Base-by-base conservation (phyloP, 2,797 vertebrate species). In the Chiloscyllium punctatum region DNA sequence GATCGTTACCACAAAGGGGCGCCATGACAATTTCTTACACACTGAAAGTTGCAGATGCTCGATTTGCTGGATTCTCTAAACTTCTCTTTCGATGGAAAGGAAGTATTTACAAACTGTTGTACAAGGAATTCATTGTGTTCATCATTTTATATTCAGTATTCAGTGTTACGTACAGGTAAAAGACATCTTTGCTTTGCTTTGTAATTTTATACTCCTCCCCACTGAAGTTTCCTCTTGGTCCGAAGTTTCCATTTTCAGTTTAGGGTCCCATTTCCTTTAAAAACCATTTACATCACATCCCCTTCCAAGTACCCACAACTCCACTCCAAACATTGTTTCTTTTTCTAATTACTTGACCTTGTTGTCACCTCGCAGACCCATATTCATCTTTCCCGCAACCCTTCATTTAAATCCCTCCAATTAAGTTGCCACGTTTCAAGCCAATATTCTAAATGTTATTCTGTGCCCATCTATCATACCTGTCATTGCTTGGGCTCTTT, bases 11-110 rank as follows among this genome's bases (percentile, higher is more conserved):
- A 15, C 68, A 42, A 51, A 71, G 95, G 95, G 95, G 94, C 0
- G 0, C 74, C 18, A 98, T 99, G 98, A 99, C 98, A 0, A 96
- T 99, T 53, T 99, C 98, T 25, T 99, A 99, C 96, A 98, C 97
- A 0, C 97, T 99, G 16, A 98, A 98, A 97, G 98, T 98, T 88
- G 98, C 98, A 13, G 97, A 98, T 77, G 98, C 97, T 0, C 97
- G 92, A 96, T 99, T 99, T 0, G 97, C 98, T 48, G 98, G 98
- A 74, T 99, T 99, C 97, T 98, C 98, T n/a, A 98, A 98, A 96
- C 97, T 99, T 37, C 98, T 99, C n/a, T 98, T 99, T 96, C 96
- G 97, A n/a, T 99, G 99, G 98, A 98, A 97, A 96, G 98, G 98
- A 69, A 99, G 98, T 97, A 99, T 98, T 97, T 99, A 99, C 97